Evolutionary conservation across 2,113 vertebrate genomes (phyloP).

Genomic region (Tupaia chinensis): DNA sequence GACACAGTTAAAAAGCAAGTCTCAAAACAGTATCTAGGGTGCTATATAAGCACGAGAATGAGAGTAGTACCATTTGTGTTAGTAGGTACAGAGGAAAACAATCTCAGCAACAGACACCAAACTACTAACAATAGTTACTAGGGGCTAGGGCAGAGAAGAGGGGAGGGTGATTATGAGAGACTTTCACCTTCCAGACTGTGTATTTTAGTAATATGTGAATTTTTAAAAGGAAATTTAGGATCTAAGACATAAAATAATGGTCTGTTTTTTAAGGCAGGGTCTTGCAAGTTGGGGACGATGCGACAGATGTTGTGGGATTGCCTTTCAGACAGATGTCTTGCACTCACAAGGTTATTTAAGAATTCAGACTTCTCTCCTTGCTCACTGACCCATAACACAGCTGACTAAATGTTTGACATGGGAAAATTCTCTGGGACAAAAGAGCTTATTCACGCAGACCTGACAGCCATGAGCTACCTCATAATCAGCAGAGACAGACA

Average conservation of each 20-base stretch:
- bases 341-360: slow-evolving; percentile 80
- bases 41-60: background rate
- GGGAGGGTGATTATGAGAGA: too few species aligned
- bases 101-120: background rate
- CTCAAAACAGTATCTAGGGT: background rate
- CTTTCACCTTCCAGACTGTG: background rate
- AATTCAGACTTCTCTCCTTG: slow-evolving; percentile 83
- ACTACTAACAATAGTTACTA: background rate
- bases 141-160: rapidly evolving
- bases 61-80: background rate
- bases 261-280: slow-evolving; percentile 71
- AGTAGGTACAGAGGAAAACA: background rate
- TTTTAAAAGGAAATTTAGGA: slow-evolving; percentile 33
- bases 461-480: slow-evolving; percentile 92
- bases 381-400: slow-evolving; percentile 92
- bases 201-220: background rate
- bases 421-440: slow-evolving; percentile 93
- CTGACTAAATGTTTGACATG: slow-evolving; percentile 91
- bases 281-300: slow-evolving; percentile 70
- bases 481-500: slow-evolving; percentile 87
- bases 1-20: background rate
- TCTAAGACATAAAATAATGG: background rate
- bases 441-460: slow-evolving; percentile 90
- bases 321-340: slow-evolving; percentile 88
- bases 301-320: slow-evolving; percentile 90